Conservation (phyloP, 2,888 invertebrate genomes). For the Callyntrura sp. region DNA sequence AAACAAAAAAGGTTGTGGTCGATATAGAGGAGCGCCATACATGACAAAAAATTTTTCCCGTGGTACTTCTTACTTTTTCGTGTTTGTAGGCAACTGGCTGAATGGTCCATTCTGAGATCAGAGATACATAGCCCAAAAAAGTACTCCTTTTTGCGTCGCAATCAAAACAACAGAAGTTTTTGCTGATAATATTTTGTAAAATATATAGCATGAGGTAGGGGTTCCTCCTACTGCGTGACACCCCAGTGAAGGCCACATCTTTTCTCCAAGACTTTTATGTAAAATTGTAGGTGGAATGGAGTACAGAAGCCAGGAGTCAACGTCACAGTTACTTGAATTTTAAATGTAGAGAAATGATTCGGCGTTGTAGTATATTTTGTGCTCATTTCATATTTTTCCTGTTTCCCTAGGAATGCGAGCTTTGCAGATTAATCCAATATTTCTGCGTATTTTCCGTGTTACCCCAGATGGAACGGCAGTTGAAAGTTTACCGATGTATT, state of each 20-base stretch:
- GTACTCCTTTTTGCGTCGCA: neutral
- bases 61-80: too few species aligned
- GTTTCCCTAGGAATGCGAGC: slow-evolving; percentile 56
- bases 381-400: slow-evolving; percentile 48
- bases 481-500: slow-evolving; percentile 57
- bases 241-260: too few species aligned
- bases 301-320: neutral
- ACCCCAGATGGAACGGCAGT: slow-evolving; percentile 57
- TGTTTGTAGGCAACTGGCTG: neutral
- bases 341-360: slow-evolving; percentile 63
- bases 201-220: too few species aligned
- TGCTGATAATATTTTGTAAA: neutral
- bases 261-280: too few species aligned
- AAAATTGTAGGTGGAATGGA: too few species aligned
- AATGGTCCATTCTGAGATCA: neutral
- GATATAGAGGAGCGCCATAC: neutral
- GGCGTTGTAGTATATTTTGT: slow-evolving; percentile 48
- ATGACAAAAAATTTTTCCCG: too few species aligned
- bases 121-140: neutral
- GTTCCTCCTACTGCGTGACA: too few species aligned
- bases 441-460: slow-evolving; percentile 63
- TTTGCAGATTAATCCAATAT: slow-evolving; percentile 67
- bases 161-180: neutral
- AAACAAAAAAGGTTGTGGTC: slow-evolving; percentile 34
- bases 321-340: neutral